These are phyloP conservation scores for Chaunax sp. DNA, from an alignment of 2,797 vertebrate species.

Conservation along the genomic window DNA sequence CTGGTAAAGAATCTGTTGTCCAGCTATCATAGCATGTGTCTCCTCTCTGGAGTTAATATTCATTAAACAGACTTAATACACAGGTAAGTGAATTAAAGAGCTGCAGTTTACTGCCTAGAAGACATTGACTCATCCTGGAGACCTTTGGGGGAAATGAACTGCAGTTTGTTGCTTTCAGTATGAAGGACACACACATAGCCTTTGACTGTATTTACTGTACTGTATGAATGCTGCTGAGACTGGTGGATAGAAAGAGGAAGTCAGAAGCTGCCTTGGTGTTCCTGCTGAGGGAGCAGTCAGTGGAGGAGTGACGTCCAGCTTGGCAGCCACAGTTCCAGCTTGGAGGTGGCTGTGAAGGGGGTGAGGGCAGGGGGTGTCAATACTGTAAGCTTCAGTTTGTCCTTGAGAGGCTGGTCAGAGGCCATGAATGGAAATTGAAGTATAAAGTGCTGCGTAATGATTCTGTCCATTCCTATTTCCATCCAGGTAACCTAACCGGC, in stretches of 20 bases:
- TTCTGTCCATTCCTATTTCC: constrained; percentile 58
- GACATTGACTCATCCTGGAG: not conserved
- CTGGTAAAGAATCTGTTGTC: too few species aligned
- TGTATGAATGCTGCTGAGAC: not conserved
- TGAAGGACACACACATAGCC: not conserved
- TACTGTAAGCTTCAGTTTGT: constrained; percentile 26
- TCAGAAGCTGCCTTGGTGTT: constrained; percentile 11
- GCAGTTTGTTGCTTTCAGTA: not conserved
- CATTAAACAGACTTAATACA: not conserved
- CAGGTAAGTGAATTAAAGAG: not conserved
- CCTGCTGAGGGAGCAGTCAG: constrained; percentile 43
- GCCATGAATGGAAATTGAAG: constrained; percentile 20
- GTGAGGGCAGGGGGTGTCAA: not conserved
- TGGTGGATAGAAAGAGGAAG: not conserved
- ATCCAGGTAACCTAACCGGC: constrained; percentile 9
- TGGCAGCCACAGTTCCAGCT: constrained; percentile 40
- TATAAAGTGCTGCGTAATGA: constrained; percentile 57
- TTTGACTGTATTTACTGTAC: not conserved
- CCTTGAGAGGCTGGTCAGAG: constrained; percentile 36
- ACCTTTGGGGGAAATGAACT: not conserved
- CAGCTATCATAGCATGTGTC: not conserved
- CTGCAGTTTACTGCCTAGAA: not conserved
- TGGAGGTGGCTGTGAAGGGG: not conserved
- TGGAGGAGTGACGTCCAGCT: constrained; percentile 24
- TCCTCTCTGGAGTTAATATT: not conserved